Evolutionary conservation across 2,888 invertebrate species (phyloP), one percentile per base, ranked within the genome.

Genomic region (Hecatera dysodea): DNA sequence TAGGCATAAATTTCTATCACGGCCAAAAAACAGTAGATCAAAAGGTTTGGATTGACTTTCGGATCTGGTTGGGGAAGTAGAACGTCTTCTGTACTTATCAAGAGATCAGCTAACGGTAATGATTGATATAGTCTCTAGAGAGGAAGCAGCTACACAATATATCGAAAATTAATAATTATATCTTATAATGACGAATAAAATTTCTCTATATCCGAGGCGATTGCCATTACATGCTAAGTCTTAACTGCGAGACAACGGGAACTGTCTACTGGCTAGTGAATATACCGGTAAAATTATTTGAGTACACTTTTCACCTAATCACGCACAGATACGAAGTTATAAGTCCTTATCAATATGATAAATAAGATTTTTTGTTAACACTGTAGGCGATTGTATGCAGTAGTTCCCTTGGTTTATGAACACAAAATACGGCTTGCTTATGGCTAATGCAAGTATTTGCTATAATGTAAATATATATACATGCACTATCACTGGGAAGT

Each of bases 401-500:
- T 87, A 87, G 86, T 90, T 91, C 89, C 90, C 90, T 89, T 85
- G 83, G 84, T 90, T 82, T 69, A 87, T 92, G 92, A 93, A 93
- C 92, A 93, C 92, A 91, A 92, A 91, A 90, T 87, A 92, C 87
- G 87, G 88, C 90, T 88, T 83, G 86, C 92, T 92, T 92, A 93
- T 73, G 87, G 89, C 90, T 92, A 90, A 87, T 84, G 86, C 89
- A 89, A 88, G 82, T 85, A 84, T 87, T 80, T 83, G 82, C 86
- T 86, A 85, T 87, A 83, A 72, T 85, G 78, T 86, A 86, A 81
- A 85, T 86, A 87, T 86, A 87, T 86, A 87, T 80, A 85, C 82
- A 87, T 74, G 73, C 83, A 87, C 81, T 89, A 90, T 89, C 87
- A 90, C 88, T 88, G 84, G 68, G 81, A 83, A 81, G 84, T 83